Evolutionary conservation across 1,140 invertebrate species (phyloP), one percentile per base, ranked within the genome.

Genomic region (Macrocentrus cingulum): DNA sequence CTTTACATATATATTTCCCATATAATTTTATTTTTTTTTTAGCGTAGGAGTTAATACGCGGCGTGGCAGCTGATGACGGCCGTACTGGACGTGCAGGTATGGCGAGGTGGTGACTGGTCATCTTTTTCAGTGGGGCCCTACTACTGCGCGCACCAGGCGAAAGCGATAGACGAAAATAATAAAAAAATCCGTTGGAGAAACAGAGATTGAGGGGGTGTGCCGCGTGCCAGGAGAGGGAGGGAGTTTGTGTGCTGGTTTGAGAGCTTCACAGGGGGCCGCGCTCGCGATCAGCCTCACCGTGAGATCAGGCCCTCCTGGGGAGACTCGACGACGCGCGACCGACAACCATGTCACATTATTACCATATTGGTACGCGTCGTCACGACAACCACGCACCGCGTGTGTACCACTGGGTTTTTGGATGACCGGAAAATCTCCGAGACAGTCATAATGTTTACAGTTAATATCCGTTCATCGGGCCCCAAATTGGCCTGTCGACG

Each of bases 341-440:
- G 69, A 72, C 70, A 70, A 72, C 68, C 70, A 70, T 70, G 72
- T 75, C 72, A 75, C 69, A 75, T 75, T 72, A 75, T 71, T 71
- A 69, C 66, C 69, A 69, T 71, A 70, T 66, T 65, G 67, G 64
- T 67, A 62, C 63, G 57, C 66, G 64, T 71, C 69, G 69, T 72
- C 70, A 69, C 68, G 67, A 70, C 66, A 73, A 48, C 22, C 50
- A 39, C 25, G 20, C 37, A 48, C 48, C 15, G 39, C 22, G 34
- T 29, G 36, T 58, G 37, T 44, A 23, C 29, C 13, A 29, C 39
- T 46, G 23, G 15, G 18, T 46, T 51, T 51, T 51, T 25, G 36
- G 19, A 52, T 52, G 20, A 52, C 36, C 36, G 50, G 50, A 41
- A 52, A 52, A 52, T 52, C 20, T 52, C 18, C 9, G 2, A 8